Percentiles rank a stretch among this genome's conserved stretches.
Conservation (phyloP, 2,113 vertebrate genomes). For the Tringa solitaria region DNA sequence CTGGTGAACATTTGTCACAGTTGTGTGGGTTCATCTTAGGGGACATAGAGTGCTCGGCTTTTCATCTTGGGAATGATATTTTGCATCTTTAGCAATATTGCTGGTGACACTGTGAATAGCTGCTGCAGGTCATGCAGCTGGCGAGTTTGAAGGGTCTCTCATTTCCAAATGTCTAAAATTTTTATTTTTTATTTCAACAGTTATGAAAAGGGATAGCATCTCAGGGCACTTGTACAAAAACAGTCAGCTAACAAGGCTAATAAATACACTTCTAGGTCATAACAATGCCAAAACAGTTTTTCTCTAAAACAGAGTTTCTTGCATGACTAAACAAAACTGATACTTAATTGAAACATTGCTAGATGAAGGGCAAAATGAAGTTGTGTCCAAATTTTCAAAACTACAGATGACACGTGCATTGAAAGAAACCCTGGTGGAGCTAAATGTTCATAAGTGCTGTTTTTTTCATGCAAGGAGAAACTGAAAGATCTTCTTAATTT, state of each 20-base stretch:
- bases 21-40: neutral
- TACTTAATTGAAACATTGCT: neutral
- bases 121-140: neutral
- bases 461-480: neutral
- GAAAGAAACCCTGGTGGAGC: neutral
- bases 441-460: neutral
- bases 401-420: rapidly evolving
- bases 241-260: neutral
- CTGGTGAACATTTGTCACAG: neutral
- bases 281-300: neutral
- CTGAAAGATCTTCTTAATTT: neutral
- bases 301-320: neutral
- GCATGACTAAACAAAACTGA: neutral
- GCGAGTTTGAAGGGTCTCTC: neutral
- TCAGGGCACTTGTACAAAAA: neutral
- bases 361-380: neutral
- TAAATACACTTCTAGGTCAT: neutral
- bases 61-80: neutral
- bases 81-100: neutral
- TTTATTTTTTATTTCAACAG: neutral
- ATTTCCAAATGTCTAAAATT: neutral
- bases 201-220: neutral
- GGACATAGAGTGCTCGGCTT: neutral
- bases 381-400: neutral
- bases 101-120: neutral